Base-by-base conservation (phyloP, 2,888 invertebrate species). In the Pelosia muscerda region DNA sequence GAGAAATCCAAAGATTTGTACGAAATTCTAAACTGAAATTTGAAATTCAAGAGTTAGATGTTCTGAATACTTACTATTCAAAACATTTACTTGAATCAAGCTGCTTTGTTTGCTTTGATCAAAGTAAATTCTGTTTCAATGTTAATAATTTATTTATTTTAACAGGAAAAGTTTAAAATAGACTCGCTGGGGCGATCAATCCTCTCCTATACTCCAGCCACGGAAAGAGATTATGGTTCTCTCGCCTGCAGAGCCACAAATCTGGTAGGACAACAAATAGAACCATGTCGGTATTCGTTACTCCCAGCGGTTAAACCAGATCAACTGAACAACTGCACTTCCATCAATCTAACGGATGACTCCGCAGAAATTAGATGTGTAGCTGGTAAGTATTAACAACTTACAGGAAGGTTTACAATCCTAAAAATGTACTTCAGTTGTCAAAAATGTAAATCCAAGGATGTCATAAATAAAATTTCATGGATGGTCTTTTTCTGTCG, bases 271-370 rank as follows among this genome's bases (percentile, higher is more conserved):
- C 96, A 96, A 73, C 97, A 97, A 86, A 91, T 95, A 70, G 96
- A 96, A 77, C 97, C 97, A 0, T 97, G 97, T 88, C 95, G 96
- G 66, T 97, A 96, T 89, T 96, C 96, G 75, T 95, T 97, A 65
- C 96, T 97, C 71, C 96, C 97, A 0, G 97, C 97, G 85, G 97
- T 97, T 15, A 96, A 96, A 81, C 98, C 97, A 1, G 97, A 98
- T 79, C 96, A 97, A 1, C 97, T 97, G 0, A 96, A 95, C 84
- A 97, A 97, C 89, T 98, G 98, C 89, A 96, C 97, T 11, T 95
- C 97, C 28, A 93, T 96, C 69, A 98, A 98, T 89, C 96, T 97
- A 84, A 97, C 97, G n/a, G 96, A 97, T 65, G 96, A 97, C 76
- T 97, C 97, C 0, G 95, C 97, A 55, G 97, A 97, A 81, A 96